Evolutionary conservation across 2,797 vertebrate genomes (phyloP).

Genomic region (Sphenodon punctatus): DNA sequence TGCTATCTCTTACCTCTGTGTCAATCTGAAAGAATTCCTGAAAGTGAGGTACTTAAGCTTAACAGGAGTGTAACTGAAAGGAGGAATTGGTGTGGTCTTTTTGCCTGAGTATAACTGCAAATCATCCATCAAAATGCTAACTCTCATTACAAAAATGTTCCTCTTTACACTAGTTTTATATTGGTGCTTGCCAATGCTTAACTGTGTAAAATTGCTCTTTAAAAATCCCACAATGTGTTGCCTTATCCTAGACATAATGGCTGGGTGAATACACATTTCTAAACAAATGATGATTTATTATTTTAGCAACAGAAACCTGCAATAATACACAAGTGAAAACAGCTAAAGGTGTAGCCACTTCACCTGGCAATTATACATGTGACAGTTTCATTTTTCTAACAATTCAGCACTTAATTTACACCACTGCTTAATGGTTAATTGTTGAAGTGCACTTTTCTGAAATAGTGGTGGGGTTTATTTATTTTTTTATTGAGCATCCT

Average conservation of each 20-base stretch:
- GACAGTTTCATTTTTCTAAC: slow-evolving; percentile 71
- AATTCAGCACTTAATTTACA: slow-evolving; percentile 62
- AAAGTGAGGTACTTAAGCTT: background rate
- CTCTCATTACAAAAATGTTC: background rate
- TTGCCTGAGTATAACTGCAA: background rate
- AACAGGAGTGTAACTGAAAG: background rate
- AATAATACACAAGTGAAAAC: slow-evolving; percentile 60
- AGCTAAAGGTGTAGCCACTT: slow-evolving; percentile 63
- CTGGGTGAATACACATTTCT: slow-evolving; percentile 12
- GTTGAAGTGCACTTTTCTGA: slow-evolving; percentile 46
- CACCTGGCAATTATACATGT: slow-evolving; percentile 66
- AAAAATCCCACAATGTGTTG: background rate
- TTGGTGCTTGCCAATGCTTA: background rate
- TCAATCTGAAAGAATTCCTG: too few relatives aligned
- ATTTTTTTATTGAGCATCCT: background rate
- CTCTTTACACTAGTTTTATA: background rate
- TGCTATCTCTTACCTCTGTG: too few relatives aligned
- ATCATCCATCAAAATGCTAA: background rate
- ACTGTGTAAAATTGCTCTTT: background rate
- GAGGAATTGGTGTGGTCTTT: background rate
- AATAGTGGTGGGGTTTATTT: background rate
- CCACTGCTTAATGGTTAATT: slow-evolving; percentile 56
- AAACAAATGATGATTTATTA: slow-evolving; percentile 61
- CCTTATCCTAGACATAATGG: background rate
- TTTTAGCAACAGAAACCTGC: slow-evolving; percentile 57